These are phyloP conservation scores for Toxonevra muliebris DNA, from an alignment of 2,888 invertebrate genomes.

Conservation along the genomic window DNA sequence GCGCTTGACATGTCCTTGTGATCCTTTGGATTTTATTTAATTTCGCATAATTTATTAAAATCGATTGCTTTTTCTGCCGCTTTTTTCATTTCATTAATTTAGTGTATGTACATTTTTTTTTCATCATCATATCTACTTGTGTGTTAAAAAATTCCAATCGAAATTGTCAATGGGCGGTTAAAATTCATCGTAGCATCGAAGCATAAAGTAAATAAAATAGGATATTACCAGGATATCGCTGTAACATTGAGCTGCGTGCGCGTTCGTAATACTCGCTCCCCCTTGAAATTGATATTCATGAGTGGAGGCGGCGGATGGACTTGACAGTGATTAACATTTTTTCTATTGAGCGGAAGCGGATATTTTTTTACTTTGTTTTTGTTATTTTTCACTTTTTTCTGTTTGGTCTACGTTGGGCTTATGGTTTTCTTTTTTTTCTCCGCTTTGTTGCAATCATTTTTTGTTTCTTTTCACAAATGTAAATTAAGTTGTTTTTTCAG, in stretches of 20 bases:
- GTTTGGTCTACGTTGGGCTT: not conserved
- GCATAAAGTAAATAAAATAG: constrained; percentile 14
- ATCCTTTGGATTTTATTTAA: constrained; percentile 26
- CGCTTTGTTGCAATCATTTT: not conserved
- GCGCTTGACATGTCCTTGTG: constrained; percentile 28
- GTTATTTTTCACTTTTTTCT: not conserved
- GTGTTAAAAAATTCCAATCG: constrained; percentile 6
- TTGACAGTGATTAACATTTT: constrained; percentile 35
- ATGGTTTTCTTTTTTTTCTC: too few species aligned
- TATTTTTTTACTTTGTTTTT: constrained; percentile 27
- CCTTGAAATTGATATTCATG: constrained; percentile 27
- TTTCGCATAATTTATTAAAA: constrained; percentile 35
- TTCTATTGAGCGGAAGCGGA: constrained; percentile 32
- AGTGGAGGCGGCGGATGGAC: constrained; percentile 25
- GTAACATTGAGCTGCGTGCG: constrained; percentile 13
- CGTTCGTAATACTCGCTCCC: constrained; percentile 9
- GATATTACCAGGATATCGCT: constrained; percentile 26
- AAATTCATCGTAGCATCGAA: constrained; percentile 5
- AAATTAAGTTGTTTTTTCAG: constrained; percentile 50
- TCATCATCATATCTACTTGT: not conserved
- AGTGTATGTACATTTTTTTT: not conserved
- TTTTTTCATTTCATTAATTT: not conserved
- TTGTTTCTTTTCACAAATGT: constrained; percentile 51
- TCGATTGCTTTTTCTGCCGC: constrained; percentile 23
- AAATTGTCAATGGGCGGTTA: constrained; percentile 20